phyloP scores from a whole-genome alignment of 2,113 vertebrate species.

The Eublepharis macularius region DNA sequence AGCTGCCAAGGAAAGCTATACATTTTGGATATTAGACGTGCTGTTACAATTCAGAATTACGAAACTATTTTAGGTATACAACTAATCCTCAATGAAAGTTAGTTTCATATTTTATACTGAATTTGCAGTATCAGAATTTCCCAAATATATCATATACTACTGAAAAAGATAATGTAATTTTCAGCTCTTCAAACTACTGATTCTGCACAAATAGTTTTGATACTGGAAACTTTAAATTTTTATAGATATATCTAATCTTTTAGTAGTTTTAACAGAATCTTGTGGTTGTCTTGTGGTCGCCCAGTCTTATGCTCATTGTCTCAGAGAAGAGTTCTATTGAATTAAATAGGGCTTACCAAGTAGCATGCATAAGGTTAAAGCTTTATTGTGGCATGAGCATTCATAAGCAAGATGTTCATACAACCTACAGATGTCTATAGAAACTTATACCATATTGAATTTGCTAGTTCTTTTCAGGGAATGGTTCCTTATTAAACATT shows the following conservation, averaged over 20 bases:
- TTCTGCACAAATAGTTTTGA: background rate
- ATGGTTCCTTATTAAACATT: no score
- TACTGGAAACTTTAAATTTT: background rate
- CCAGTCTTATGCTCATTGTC: background rate
- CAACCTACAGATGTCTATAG: background rate
- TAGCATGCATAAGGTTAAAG: background rate
- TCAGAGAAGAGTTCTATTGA: background rate
- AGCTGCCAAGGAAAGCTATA: background rate
- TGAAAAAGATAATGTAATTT: background rate
- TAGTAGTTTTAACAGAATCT: background rate
- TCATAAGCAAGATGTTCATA: background rate
- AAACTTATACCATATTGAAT: background rate
- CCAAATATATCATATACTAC: background rate
- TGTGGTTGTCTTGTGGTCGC: background rate
- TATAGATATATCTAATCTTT: background rate
- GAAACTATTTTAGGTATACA: slow-evolving; percentile 28
- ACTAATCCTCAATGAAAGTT: background rate
- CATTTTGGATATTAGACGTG: slow-evolving; percentile 19
- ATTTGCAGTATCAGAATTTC: slow-evolving; percentile 17
- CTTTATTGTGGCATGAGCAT: background rate
- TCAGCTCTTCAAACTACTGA: background rate
- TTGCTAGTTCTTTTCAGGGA: background rate
- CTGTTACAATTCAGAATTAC: slow-evolving; percentile 59
- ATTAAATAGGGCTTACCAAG: background rate
- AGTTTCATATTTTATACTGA: slow-evolving; percentile 49